phyloP scores from a whole-genome alignment of 2,797 vertebrate species.

The Gobio occitaniae region DNA sequence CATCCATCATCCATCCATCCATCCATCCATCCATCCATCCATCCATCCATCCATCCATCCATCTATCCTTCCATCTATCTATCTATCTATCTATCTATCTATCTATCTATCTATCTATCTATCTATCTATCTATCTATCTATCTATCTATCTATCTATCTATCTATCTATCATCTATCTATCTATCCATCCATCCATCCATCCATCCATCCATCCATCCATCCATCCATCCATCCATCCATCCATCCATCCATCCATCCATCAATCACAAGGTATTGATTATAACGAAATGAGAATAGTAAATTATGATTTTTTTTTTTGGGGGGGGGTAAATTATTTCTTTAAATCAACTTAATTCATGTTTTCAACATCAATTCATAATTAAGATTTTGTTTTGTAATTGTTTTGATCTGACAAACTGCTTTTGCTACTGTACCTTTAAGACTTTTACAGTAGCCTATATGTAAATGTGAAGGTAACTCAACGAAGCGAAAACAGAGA shows the following conservation, averaged over 20 bases:
- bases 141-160: no score
- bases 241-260: no score
- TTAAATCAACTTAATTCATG: background rate
- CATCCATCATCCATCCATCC: fast-evolving
- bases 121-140: no score
- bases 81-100: no score
- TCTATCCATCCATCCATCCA: no score
- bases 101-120: no score
- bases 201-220: no score
- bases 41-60: no score
- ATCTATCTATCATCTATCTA: no score
- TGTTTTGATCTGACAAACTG: background rate
- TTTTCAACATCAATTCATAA: background rate
- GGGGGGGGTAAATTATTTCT: background rate
- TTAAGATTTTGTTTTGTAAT: background rate
- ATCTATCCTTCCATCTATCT: no score
- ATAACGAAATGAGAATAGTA: background rate
- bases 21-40: no score
- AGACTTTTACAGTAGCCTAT: background rate
- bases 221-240: no score
- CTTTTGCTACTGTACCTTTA: background rate
- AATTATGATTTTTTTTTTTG: background rate
- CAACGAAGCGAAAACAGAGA: background rate
- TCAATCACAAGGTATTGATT: background rate
- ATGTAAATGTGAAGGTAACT: background rate